These are phyloP conservation scores for Cecropterus lyciades DNA, from an alignment of 1,140 invertebrate species.

Conservation along the genomic window DNA sequence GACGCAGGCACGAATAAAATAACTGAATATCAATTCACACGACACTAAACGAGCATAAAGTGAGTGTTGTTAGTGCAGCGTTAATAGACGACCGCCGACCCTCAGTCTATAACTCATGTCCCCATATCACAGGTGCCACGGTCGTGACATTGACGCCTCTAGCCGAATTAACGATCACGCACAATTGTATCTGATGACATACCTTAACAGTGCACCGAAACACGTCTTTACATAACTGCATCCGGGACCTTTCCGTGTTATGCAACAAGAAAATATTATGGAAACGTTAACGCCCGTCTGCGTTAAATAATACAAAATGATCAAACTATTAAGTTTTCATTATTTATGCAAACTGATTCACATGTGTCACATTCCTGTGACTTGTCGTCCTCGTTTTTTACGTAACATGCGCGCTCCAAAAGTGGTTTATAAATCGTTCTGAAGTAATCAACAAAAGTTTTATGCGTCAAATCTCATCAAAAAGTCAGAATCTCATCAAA, in stretches of 20 bases:
- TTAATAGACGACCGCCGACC: constrained; percentile 58
- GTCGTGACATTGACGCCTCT: constrained; percentile 68
- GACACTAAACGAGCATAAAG: constrained; percentile 35
- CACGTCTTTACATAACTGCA: constrained; percentile 59
- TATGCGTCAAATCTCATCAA: too few relatives aligned
- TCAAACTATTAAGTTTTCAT: constrained; percentile 33
- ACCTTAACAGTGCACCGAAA: constrained; percentile 47
- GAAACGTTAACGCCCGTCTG: constrained; percentile 20
- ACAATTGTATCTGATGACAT: constrained; percentile 44
- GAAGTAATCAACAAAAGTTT: too few relatives aligned
- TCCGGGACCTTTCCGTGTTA: constrained; percentile 61
- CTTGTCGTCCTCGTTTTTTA: constrained; percentile 39
- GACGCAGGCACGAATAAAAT: constrained; percentile 46
- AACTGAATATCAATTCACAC: constrained; percentile 58
- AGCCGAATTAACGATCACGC: constrained; percentile 49
- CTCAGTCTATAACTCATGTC: constrained; percentile 57
- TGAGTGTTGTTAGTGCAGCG: constrained; percentile 46
- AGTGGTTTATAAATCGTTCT: too few relatives aligned
- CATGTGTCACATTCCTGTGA: constrained; percentile 30
- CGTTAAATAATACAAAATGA: constrained; percentile 27
- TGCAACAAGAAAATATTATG: constrained; percentile 36
- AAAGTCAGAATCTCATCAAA: too few relatives aligned
- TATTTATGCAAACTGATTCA: constrained; percentile 36
- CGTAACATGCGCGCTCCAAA: constrained; percentile 17
- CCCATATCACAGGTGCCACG: constrained; percentile 53